Percentiles rank a stretch among this genome's conserved stretches.
Evolutionary conservation across 2,797 vertebrate species (phyloP).

Genomic region (Darevskia mixta): DNA sequence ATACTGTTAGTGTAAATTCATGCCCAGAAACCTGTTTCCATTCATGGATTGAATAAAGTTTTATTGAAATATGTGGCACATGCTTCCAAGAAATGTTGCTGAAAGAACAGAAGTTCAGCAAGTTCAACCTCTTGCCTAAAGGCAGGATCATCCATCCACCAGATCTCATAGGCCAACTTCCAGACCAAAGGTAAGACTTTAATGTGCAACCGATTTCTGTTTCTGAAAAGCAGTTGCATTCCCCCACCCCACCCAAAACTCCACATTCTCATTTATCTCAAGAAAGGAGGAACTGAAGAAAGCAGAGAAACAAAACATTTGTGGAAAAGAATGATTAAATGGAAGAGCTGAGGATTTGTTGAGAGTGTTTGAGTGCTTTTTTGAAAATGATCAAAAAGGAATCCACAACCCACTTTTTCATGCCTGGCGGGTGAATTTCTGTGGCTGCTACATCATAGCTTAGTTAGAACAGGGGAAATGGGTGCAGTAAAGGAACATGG

Average conservation of each 20-base stretch:
- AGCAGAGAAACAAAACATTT: background rate
- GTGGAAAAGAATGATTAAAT: background rate
- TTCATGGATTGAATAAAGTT: background rate
- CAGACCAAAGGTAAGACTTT: background rate
- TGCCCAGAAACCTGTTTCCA: background rate
- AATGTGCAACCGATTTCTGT: background rate
- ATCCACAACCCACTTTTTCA: background rate
- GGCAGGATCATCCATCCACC: background rate
- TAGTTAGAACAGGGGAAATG: slow-evolving; percentile 30
- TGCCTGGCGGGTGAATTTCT: background rate
- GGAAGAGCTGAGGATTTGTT: background rate
- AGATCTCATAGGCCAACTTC: background rate
- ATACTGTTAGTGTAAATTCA: background rate
- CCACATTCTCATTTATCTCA: background rate
- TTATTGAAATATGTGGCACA: background rate
- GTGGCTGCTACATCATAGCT: background rate
- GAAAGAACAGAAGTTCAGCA: slow-evolving; percentile 11
- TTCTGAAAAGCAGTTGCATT: slow-evolving; percentile 8
- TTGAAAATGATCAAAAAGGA: background rate
- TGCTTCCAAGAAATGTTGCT: slow-evolving; percentile 14
- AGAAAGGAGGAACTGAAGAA: slow-evolving; percentile 34
- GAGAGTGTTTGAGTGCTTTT: background rate
- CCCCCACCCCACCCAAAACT: background rate
- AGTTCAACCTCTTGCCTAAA: slow-evolving; percentile 8
- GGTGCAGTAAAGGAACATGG: slow-evolving; percentile 19